Evolutionary conservation across 2,888 invertebrate genomes (phyloP).

Genomic region (Papilio demoleus): DNA sequence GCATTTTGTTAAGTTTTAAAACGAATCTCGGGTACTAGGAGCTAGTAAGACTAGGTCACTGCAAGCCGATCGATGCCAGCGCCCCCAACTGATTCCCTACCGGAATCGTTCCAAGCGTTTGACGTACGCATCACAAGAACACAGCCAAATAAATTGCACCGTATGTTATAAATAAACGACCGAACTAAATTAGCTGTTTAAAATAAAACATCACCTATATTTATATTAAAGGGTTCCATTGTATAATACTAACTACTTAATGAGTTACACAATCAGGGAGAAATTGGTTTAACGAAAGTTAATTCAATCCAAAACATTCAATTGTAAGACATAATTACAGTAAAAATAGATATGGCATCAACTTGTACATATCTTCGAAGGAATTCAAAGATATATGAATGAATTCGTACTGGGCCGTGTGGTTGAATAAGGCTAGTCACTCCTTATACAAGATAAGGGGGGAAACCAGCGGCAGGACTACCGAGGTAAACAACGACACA

Average conservation of each 20-base stretch:
- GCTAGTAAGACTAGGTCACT: slow-evolving; percentile 43
- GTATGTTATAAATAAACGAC: slow-evolving; percentile 40
- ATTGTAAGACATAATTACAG: too few species aligned
- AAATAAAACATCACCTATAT: slow-evolving; percentile 19
- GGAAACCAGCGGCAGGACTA: too few species aligned
- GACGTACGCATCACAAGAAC: slow-evolving; percentile 34
- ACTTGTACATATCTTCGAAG: too few species aligned
- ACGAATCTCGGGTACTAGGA: slow-evolving; percentile 32
- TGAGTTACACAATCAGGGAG: too few species aligned
- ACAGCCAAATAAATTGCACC: slow-evolving; percentile 36
- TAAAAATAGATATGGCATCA: too few species aligned
- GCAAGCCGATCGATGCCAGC: slow-evolving; percentile 43
- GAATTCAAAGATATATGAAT: too few species aligned
- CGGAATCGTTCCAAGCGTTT: slow-evolving; percentile 51
- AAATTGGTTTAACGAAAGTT: too few species aligned
- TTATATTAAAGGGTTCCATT: background rate
- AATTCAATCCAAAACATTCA: too few species aligned
- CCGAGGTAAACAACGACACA: too few species aligned
- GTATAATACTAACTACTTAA: background rate
- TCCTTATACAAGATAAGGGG: too few species aligned
- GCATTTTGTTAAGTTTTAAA: slow-evolving; percentile 34
- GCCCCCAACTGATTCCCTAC: slow-evolving; percentile 43
- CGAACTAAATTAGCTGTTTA: slow-evolving; percentile 7
- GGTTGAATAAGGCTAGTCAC: too few species aligned
- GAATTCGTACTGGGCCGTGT: too few species aligned